Percentiles rank a stretch among this genome's conserved stretches.
phyloP scores from a whole-genome alignment of 2,113 vertebrate species.

The Pterocles gutturalis region DNA sequence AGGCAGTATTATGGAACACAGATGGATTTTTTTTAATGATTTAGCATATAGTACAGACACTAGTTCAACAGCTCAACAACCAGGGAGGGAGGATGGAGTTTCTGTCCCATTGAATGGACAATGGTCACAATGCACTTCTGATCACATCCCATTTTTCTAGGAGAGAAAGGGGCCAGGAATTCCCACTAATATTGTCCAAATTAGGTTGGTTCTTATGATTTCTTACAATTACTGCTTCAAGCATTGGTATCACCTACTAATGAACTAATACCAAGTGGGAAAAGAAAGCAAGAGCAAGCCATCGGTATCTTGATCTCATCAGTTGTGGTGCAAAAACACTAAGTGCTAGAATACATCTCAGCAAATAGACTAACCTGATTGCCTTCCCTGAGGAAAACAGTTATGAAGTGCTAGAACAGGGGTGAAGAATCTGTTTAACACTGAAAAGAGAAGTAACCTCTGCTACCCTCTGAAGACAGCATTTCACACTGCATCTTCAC shows the following conservation, averaged over 20 bases:
- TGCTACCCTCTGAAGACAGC: conserved; percentile 39
- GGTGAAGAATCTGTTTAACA: not conserved
- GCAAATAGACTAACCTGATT: not conserved
- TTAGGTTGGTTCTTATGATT: not conserved
- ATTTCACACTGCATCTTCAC: conserved; percentile 10
- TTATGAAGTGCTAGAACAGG: not conserved
- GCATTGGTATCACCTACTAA: not conserved
- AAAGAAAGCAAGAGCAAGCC: not conserved
- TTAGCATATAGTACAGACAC: not conserved
- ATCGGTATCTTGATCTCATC: not conserved
- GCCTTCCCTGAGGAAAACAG: not conserved
- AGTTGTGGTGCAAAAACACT: not conserved
- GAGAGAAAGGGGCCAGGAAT: not conserved
- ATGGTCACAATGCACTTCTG: not conserved
- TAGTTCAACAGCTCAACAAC: not conserved
- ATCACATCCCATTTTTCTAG: not conserved
- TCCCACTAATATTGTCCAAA: not conserved
- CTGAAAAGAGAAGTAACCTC: not conserved
- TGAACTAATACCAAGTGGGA: not conserved
- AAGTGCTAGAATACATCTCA: not conserved
- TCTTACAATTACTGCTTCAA: not conserved
- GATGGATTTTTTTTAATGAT: not conserved
- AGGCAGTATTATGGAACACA: not conserved
- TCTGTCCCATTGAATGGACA: not conserved
- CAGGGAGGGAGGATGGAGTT: not conserved